Conservation (phyloP, 2,797 vertebrate genomes). For the Rhynchonycteris naso region DNA sequence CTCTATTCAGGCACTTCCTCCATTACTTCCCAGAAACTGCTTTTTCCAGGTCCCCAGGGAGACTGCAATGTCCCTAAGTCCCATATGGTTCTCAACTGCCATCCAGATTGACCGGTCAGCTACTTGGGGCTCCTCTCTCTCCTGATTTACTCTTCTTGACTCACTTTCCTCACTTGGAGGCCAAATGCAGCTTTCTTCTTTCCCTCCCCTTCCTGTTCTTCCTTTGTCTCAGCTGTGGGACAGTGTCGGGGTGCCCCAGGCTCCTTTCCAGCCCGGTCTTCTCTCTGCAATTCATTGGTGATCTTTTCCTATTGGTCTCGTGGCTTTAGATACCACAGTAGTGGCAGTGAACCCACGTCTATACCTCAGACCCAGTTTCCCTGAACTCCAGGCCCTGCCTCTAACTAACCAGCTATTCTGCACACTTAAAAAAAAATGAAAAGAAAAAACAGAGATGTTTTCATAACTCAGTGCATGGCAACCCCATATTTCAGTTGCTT, state of each 20-base stretch:
- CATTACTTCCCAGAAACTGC: background rate
- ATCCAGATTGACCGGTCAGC: background rate
- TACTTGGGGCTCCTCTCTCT: background rate
- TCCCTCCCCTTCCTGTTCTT: background rate
- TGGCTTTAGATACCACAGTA: background rate
- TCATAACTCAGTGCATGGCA: too few species aligned
- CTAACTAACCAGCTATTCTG: background rate
- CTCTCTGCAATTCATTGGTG: background rate
- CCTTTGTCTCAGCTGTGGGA: background rate
- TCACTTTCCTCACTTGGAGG: background rate
- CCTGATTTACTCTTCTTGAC: background rate
- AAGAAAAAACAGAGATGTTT: background rate
- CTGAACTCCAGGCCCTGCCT: background rate
- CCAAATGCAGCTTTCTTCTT: background rate
- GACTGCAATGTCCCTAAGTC: rapidly evolving
- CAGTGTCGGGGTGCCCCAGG: too few species aligned
- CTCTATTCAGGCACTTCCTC: background rate
- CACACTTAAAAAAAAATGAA: background rate
- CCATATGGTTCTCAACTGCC: background rate
- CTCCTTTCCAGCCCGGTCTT: too few species aligned
- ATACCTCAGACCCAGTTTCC: background rate
- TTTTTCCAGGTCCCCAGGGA: background rate
- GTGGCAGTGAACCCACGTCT: background rate
- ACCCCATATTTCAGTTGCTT: too few species aligned
- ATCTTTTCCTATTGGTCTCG: background rate